phyloP scores from a whole-genome alignment of 2,113 vertebrate genomes.

The Hystrix cristata region DNA sequence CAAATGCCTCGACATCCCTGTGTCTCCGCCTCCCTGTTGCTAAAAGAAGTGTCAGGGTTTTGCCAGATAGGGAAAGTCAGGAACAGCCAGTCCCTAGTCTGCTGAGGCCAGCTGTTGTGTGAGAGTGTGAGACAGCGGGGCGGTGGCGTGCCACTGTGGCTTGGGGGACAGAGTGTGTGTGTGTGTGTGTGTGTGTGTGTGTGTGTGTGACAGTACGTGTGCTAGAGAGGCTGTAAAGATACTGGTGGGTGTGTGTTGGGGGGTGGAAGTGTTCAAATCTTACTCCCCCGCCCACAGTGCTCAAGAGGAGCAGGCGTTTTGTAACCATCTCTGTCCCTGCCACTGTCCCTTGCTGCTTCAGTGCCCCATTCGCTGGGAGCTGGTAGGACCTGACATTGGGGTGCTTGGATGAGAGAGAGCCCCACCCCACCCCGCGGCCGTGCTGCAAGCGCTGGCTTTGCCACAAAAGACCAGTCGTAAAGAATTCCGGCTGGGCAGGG shows the following conservation, averaged over 20 bases:
- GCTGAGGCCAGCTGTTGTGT: slow-evolving; percentile 69
- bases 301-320: slow-evolving; percentile 20
- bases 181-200: neutral
- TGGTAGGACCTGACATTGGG: neutral
- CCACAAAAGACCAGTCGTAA: slow-evolving; percentile 62
- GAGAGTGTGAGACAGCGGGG: slow-evolving; percentile 69
- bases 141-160: neutral
- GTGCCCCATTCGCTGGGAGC: neutral
- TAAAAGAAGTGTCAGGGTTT: slow-evolving; percentile 61
- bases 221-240: slow-evolving; percentile 21
- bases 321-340: neutral
- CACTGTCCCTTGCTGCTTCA: neutral
- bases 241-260: neutral
- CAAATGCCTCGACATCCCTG: slow-evolving; percentile 47
- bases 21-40: neutral
- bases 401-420: neutral
- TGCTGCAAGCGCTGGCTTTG: neutral
- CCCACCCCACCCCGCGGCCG: neutral
- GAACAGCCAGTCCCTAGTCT: slow-evolving; percentile 31
- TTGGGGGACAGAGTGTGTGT: neutral
- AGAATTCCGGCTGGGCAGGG: neutral
- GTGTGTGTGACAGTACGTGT: neutral
- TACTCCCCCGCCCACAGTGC: neutral
- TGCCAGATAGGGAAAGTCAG: neutral
- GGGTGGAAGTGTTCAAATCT: neutral